phyloP scores from a whole-genome alignment of 2,888 invertebrate species.

The Matsumyia berberina region DNA sequence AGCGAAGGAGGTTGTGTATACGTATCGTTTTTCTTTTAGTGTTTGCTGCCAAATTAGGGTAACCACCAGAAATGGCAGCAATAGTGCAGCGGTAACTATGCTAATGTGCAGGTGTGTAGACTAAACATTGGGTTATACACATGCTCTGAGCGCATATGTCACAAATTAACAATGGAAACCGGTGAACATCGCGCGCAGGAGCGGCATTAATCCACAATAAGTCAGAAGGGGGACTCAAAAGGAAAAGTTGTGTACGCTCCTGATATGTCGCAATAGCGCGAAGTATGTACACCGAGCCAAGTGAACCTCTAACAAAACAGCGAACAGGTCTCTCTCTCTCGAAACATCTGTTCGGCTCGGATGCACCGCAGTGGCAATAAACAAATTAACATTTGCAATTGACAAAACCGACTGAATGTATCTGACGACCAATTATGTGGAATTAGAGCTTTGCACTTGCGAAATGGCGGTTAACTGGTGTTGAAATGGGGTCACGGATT shows the following conservation, averaged over 20 bases:
- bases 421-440: conserved; percentile 64
- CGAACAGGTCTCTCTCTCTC: conserved; percentile 49
- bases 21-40: conserved; percentile 11
- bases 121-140: conserved; percentile 15
- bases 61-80: conserved; percentile 56
- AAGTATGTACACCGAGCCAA: conserved; percentile 32
- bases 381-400: conserved; percentile 75
- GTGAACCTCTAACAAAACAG: conserved; percentile 36
- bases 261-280: conserved; percentile 70
- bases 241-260: conserved; percentile 73
- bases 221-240: conserved; percentile 58
- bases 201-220: conserved; percentile 65
- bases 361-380: conserved; percentile 71
- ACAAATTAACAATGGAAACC: conserved; percentile 71
- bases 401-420: conserved; percentile 47
- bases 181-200: conserved; percentile 65
- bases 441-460: conserved; percentile 69
- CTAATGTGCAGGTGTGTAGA: conserved; percentile 73
- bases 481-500: conserved; percentile 46
- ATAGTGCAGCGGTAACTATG: conserved; percentile 51
- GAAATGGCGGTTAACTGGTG: conserved; percentile 45
- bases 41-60: conserved; percentile 61
- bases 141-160: conserved; percentile 64
- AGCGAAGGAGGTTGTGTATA: conserved; percentile 53
- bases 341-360: conserved; percentile 69